These are phyloP conservation scores for Ammodytes marinus DNA, from an alignment of 2,113 vertebrate species.

Conservation along the genomic window DNA sequence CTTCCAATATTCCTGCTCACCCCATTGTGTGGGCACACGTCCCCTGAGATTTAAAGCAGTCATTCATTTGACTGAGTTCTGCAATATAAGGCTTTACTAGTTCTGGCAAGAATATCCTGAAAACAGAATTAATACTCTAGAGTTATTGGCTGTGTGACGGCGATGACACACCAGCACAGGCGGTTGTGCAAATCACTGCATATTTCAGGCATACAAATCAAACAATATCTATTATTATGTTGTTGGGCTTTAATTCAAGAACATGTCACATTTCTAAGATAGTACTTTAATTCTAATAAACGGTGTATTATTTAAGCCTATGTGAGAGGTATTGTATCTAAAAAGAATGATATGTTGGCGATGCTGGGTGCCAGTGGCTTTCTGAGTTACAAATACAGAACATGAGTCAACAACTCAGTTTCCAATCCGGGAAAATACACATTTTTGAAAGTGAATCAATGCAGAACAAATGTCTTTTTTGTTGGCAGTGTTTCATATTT, in stretches of 20 bases:
- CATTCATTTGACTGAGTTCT: constrained; percentile 15
- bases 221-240: constrained; percentile 29
- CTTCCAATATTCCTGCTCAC: not conserved
- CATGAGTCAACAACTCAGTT: not conserved
- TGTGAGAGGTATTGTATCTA: not conserved
- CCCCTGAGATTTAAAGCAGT: constrained; percentile 20
- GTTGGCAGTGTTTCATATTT: constrained; percentile 38
- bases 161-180: constrained; percentile 17
- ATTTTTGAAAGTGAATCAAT: constrained; percentile 30
- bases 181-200: constrained; percentile 32
- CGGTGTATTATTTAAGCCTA: constrained; percentile 22
- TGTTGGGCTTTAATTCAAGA: constrained; percentile 40
- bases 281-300: constrained; percentile 30
- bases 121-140: constrained; percentile 29
- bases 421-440: constrained; percentile 18
- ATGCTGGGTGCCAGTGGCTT: constrained; percentile 14
- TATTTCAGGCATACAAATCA: constrained; percentile 22
- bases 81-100: constrained; percentile 5
- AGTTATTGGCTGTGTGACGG: constrained; percentile 31
- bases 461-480: constrained; percentile 41
- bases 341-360: constrained; percentile 8
- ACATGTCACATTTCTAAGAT: constrained; percentile 13
- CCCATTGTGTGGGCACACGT: constrained; percentile 6
- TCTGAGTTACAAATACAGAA: constrained; percentile 22
- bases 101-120: constrained; percentile 23